A percentile compares a stretch with the other conserved stretches of the same genome.
Conservation (phyloP, 2,888 invertebrate genomes). For the Orthosia gothica region DNA sequence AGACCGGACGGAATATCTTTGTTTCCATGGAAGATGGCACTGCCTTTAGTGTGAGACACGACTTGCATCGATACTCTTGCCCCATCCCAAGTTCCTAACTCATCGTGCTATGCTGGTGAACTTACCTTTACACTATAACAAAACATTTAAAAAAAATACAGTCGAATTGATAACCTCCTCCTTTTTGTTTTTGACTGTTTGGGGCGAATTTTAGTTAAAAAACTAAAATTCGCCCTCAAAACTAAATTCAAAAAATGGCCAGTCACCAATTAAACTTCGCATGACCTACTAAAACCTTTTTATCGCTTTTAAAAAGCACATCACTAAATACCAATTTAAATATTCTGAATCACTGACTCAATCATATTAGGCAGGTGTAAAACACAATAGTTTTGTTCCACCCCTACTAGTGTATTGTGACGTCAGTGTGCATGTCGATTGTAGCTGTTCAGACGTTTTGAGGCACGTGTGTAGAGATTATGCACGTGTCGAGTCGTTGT, state of each 20-base stretch:
- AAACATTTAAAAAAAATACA: too few species aligned
- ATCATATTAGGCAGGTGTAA: conserved; percentile 56
- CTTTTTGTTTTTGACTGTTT: too few species aligned
- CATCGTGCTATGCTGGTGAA: too few species aligned
- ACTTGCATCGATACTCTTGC: too few species aligned
- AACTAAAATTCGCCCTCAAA: neutral
- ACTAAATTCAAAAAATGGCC: conserved; percentile 10
- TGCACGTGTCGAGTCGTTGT: conserved; percentile 53
- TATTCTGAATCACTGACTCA: conserved; percentile 63
- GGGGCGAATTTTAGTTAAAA: too few species aligned
- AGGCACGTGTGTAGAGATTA: conserved; percentile 55
- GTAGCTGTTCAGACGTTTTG: conserved; percentile 42
- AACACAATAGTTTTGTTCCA: conserved; percentile 32
- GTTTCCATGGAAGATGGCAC: too few species aligned
- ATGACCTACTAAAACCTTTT: conserved; percentile 13
- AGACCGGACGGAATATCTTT: too few species aligned
- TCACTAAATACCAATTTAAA: conserved; percentile 69
- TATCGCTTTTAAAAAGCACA: conserved; percentile 67
- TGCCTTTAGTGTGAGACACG: too few species aligned
- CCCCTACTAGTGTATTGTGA: conserved; percentile 41
- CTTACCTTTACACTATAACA: too few species aligned
- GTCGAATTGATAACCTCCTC: too few species aligned
- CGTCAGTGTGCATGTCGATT: conserved; percentile 22
- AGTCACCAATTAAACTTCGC: conserved; percentile 4
- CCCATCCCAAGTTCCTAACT: too few species aligned